phyloP scores from a whole-genome alignment of 37 sponge, comb jelly and placozoan species.

The Axinella damicornis region DNA sequence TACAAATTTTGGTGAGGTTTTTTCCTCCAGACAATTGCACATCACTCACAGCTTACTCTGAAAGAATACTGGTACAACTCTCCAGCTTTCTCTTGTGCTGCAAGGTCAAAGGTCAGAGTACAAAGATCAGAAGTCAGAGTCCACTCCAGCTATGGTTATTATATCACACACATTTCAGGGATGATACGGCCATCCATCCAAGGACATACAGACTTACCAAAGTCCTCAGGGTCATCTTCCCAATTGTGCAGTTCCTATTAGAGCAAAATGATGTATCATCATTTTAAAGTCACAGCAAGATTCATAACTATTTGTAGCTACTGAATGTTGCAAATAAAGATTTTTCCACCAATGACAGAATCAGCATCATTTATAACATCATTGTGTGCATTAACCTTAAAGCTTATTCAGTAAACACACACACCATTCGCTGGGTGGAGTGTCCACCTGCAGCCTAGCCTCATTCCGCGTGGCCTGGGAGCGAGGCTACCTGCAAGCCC shows the following conservation, averaged over 20 bases:
- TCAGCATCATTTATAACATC: background rate
- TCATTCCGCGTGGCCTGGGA: no score
- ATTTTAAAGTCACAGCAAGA: no score
- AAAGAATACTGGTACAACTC: constrained; percentile 16
- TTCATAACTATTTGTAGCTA: no score
- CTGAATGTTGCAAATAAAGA: background rate
- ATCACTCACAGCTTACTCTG: background rate
- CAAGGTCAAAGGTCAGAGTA: background rate
- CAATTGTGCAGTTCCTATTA: constrained; percentile 45
- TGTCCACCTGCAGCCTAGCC: no score
- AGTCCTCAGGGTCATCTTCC: constrained; percentile 76
- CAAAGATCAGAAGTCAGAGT: background rate
- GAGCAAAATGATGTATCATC: no score
- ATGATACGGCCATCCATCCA: background rate
- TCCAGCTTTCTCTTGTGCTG: constrained; percentile 52
- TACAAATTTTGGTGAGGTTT: no score
- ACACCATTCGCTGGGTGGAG: no score
- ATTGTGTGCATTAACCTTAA: no score
- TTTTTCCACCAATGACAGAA: background rate
- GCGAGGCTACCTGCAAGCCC: no score
- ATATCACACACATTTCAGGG: background rate
- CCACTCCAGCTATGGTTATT: background rate
- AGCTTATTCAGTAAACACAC: no score
- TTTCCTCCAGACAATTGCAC: no score
- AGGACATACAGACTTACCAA: constrained; percentile 42